Evolutionary conservation across 2,888 invertebrate genomes (phyloP).

Genomic region (Xylocampa areola): DNA sequence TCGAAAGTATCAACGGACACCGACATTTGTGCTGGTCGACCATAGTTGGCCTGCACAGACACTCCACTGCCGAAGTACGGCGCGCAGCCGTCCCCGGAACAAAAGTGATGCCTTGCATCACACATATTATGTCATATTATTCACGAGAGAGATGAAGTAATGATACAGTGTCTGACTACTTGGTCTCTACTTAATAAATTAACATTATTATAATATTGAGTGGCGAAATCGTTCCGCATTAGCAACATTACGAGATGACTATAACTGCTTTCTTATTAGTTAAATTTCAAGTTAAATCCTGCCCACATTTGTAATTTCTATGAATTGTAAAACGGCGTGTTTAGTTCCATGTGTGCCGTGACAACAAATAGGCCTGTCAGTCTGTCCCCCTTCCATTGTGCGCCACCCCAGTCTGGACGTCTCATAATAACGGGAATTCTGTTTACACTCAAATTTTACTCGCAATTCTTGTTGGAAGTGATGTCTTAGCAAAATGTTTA

Average conservation of each 20-base stretch:
- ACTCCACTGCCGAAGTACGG: too few relatives aligned
- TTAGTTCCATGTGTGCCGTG: slow-evolving; percentile 31
- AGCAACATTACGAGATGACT: neutral
- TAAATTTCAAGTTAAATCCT: slow-evolving; percentile 2
- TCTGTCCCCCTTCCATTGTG: slow-evolving; percentile 27
- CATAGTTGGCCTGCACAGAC: too few relatives aligned
- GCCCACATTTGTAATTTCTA: slow-evolving; percentile 19
- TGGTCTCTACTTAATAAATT: too few relatives aligned
- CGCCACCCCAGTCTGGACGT: slow-evolving; percentile 25
- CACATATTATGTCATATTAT: too few relatives aligned
- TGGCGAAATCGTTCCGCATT: too few relatives aligned
- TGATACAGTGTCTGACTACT: too few relatives aligned
- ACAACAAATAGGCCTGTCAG: slow-evolving; percentile 43
- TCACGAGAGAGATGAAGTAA: too few relatives aligned
- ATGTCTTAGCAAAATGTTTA: slow-evolving; percentile 12
- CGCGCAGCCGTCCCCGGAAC: too few relatives aligned
- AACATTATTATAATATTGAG: too few relatives aligned
- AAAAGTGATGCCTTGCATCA: too few relatives aligned
- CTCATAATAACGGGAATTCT: slow-evolving; percentile 35
- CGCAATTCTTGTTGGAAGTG: slow-evolving; percentile 15
- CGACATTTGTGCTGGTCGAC: too few relatives aligned
- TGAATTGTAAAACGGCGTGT: slow-evolving; percentile 40
- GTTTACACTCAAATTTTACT: slow-evolving; percentile 44
- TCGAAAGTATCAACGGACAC: too few relatives aligned
- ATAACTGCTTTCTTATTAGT: neutral